Conservation (phyloP, 1,140 invertebrate species). For the Aphis craccivora region DNA sequence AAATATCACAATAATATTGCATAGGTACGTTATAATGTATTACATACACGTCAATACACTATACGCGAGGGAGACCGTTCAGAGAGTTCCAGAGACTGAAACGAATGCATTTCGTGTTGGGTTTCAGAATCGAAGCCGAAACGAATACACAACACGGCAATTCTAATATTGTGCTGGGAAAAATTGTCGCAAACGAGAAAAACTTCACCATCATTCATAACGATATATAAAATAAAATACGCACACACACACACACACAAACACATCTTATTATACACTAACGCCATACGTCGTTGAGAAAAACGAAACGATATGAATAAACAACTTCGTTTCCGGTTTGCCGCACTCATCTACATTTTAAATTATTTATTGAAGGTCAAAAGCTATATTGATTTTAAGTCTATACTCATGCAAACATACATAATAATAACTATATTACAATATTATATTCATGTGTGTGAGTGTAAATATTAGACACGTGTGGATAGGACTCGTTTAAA, state of each 20-base stretch:
- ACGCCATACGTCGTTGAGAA: neutral
- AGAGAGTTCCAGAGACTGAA: neutral
- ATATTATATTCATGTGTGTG: neutral
- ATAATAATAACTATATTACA: neutral
- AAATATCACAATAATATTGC: neutral
- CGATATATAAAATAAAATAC: neutral
- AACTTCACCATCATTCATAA: neutral
- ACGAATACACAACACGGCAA: neutral
- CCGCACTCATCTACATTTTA: slow-evolving; percentile 12
- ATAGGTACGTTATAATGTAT: neutral
- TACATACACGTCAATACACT: neutral
- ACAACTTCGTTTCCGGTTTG: slow-evolving; percentile 25
- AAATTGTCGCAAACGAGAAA: neutral
- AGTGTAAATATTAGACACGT: neutral
- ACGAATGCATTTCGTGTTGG: neutral
- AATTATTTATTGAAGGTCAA: slow-evolving; percentile 32
- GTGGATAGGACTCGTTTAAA: neutral
- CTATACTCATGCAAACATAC: neutral
- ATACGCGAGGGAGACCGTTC: neutral
- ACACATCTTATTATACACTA: neutral
- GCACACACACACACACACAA: neutral
- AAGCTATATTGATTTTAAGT: slow-evolving; percentile 3
- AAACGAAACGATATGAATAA: slow-evolving; percentile 19
- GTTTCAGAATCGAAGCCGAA: neutral
- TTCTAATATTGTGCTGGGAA: neutral